Evolutionary conservation across 2,797 vertebrate genomes (phyloP).

Genomic region (Enteromius fasciolatus): DNA sequence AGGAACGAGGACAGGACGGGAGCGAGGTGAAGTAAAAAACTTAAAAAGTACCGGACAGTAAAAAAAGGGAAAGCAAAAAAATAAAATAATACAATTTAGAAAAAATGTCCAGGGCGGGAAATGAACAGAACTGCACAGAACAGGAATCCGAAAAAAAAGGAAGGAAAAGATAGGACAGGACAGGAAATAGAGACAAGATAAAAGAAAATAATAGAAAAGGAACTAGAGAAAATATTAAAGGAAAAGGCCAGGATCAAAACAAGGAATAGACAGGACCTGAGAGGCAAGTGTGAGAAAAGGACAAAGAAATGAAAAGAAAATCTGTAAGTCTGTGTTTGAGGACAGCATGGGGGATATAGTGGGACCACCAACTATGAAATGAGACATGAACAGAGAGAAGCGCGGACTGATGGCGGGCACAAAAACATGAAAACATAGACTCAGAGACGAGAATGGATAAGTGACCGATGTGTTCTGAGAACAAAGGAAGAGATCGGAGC

Average conservation of each 20-base stretch:
- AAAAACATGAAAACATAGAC: constrained; percentile 12
- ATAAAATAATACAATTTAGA: neutral
- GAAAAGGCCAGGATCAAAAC: neutral
- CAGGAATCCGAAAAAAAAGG: neutral
- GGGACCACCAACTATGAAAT: constrained; percentile 1
- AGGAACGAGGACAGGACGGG: too few species aligned
- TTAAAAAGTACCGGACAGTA: neutral
- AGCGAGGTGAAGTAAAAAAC: neutral
- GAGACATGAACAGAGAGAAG: constrained; percentile 1
- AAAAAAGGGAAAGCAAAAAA: neutral
- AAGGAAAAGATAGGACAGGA: neutral
- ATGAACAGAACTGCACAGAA: neutral
- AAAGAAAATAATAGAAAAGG: neutral
- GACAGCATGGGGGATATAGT: constrained; percentile 2
- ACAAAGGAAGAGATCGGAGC: constrained; percentile 34
- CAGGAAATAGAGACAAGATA: neutral
- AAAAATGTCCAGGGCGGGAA: neutral
- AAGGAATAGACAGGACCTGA: neutral
- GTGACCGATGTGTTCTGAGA: constrained; percentile 13
- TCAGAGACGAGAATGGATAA: constrained; percentile 16
- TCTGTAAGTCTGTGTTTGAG: neutral
- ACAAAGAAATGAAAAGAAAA: neutral
- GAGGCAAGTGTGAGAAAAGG: neutral
- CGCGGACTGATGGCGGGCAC: neutral
- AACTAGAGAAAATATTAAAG: neutral